phyloP scores from a whole-genome alignment of 2,797 vertebrate genomes.

The Helarctos malayanus region DNA sequence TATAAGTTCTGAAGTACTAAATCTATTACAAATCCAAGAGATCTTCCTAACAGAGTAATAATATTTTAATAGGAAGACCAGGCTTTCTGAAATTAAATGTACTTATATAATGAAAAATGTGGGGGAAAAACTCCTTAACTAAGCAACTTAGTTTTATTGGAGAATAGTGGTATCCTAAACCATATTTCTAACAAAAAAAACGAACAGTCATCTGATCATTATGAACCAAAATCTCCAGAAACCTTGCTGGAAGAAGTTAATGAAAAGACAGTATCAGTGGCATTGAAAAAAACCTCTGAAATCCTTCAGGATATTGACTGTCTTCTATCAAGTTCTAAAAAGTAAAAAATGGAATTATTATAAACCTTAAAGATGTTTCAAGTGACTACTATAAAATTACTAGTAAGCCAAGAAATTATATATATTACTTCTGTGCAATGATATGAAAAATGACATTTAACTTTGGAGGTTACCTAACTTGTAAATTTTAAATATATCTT shows the following conservation, averaged over 20 bases:
- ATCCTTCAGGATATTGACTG: conserved; percentile 90
- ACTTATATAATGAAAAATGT: conserved; percentile 23
- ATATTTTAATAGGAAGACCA: conserved; percentile 45
- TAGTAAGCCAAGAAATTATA: conserved; percentile 48
- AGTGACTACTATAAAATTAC: conserved; percentile 57
- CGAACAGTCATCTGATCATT: background rate
- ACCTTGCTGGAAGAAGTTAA: background rate
- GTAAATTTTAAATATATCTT: background rate
- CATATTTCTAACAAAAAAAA: conserved; percentile 64
- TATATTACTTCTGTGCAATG: background rate
- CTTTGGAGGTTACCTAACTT: conserved; percentile 47
- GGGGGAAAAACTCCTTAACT: conserved; percentile 82
- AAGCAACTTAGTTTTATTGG: conserved; percentile 86
- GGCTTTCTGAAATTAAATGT: conserved; percentile 57
- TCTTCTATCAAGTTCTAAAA: conserved; percentile 85
- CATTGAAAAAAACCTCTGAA: conserved; percentile 89
- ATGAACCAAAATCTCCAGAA: conserved; percentile 46
- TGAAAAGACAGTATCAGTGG: conserved; percentile 75
- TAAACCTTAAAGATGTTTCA: conserved; percentile 63
- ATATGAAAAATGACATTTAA: conserved; percentile 45
- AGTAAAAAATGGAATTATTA: conserved; percentile 50
- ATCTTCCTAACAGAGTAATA: conserved; percentile 37
- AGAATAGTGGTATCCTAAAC: conserved; percentile 84
- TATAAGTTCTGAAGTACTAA: conserved; percentile 5
- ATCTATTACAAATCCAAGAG: conserved; percentile 4